A percentile compares a stretch with the other conserved stretches of the same genome.
Conservation (phyloP, 2,797 vertebrate genomes). For the Dicrostonyx torquatus region DNA sequence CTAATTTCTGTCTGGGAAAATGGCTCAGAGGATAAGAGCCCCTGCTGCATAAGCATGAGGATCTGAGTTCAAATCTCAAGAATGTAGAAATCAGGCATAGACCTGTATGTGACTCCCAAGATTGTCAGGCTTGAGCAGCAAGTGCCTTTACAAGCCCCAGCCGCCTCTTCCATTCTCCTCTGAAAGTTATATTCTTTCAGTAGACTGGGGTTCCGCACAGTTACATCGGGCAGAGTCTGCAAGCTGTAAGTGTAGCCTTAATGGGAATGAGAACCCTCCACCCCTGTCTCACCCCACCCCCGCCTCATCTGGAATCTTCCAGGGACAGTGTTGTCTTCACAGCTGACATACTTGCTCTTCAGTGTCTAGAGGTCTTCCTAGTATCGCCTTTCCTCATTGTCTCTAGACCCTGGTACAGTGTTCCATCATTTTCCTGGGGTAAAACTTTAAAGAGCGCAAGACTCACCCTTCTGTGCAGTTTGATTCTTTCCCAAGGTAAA, state of each 20-base stretch:
- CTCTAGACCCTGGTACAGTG: not conserved
- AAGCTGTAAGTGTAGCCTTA: not conserved
- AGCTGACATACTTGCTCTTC: not conserved
- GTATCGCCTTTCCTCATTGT: not conserved
- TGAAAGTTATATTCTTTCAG: not conserved
- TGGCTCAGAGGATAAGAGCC: not conserved
- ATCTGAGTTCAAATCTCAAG: not conserved
- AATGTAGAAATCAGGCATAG: not conserved
- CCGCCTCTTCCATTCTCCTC: not conserved
- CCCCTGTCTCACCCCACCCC: fast-evolving
- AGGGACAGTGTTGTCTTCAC: not conserved
- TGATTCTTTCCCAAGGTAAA: not conserved
- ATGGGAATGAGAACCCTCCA: not conserved
- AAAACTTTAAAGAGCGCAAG: not conserved
- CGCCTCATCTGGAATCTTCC: not conserved
- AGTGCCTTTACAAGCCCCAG: not conserved
- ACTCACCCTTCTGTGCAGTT: not conserved
- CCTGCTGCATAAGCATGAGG: not conserved
- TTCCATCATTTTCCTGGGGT: not conserved
- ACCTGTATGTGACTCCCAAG: not conserved
- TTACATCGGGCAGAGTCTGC: not conserved
- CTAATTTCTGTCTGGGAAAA: not conserved
- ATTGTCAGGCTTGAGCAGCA: not conserved
- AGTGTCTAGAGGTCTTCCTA: too few species aligned
- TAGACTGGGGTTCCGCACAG: not conserved